Evolutionary conservation across 2,888 invertebrate genomes (phyloP).

Genomic region (Tiphia femorata): DNA sequence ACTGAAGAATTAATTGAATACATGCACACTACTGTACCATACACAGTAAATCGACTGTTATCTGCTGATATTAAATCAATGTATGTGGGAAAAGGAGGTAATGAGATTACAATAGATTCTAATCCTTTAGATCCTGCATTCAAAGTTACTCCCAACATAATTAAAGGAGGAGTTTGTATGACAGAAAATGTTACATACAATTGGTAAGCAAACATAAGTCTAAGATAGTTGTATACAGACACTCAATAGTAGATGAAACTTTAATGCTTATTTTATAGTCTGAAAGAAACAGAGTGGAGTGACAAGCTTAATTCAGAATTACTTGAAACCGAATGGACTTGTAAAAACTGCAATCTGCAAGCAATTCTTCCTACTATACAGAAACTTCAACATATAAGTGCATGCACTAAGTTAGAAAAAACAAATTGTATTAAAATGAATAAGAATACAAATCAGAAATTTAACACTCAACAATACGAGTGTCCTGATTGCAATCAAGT

Average conservation of each 20-base stretch:
- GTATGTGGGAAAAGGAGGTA: slow-evolving; percentile 72
- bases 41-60: slow-evolving; percentile 84
- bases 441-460: slow-evolving; percentile 55
- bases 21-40: slow-evolving; percentile 78
- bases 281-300: slow-evolving; percentile 80
- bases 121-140: slow-evolving; percentile 83
- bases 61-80: slow-evolving; percentile 87
- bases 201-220: slow-evolving; percentile 72
- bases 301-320: slow-evolving; percentile 74
- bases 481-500: slow-evolving; percentile 81
- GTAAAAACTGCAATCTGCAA: slow-evolving; percentile 77
- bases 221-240: slow-evolving; percentile 2
- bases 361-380: slow-evolving; percentile 77
- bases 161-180: slow-evolving; percentile 86
- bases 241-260: slow-evolving; percentile 2
- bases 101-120: slow-evolving; percentile 68
- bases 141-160: slow-evolving; percentile 73
- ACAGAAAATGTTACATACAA: slow-evolving; percentile 87
- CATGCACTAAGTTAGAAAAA: slow-evolving; percentile 56
- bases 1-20: slow-evolving; percentile 81
- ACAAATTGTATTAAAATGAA: slow-evolving; percentile 11
- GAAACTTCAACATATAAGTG: slow-evolving; percentile 79
- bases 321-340: slow-evolving; percentile 78
- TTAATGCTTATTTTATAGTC: slow-evolving; percentile 66
- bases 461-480: slow-evolving; percentile 76